Base-by-base conservation (phyloP, 2,797 vertebrate genomes). In the Eulemur coronatus region DNA sequence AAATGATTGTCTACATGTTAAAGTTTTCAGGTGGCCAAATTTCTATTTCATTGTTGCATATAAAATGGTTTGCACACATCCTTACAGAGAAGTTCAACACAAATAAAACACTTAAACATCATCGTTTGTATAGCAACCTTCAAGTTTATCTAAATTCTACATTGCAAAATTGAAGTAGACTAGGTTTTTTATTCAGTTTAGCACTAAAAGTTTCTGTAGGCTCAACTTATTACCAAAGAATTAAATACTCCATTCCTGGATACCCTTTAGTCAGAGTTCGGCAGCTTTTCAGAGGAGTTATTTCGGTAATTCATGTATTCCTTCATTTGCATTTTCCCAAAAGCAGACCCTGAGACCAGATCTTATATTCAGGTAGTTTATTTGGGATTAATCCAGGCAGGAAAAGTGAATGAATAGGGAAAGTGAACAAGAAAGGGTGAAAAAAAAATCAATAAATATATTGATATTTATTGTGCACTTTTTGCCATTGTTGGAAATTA, bases 71-170 rank as follows among this genome's bases (percentile, higher is more conserved):
- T 67, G 26, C 20, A 79, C 86, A 88, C 18, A 72, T 30, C 15
- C 7, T 84, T 55, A 87, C 22, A 73, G 12, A 90, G 15, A 89
- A 96, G 6, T 55, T 55, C 11, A 81, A 50, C 20, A 84, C 17
- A 80, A 70, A 86, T 38, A 48, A 70, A 91, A 43, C 4, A 75
- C 46, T 78, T 93, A 69, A 95, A 17, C 22, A 63, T n/a, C 26
- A 52, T 30, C 67, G 38, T 84, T 92, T 80, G 1, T 11, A 65
- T 84, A 78, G 82, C 30, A 86, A 33, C 22, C 1, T 73, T 84
- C 11, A 84, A 65, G 87, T 97, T 61, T 80, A 26, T 80, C 4
- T 79, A 84, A 86, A 97, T 90, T 90, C 48, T 76, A 50, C 52
- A 48, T 63, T 52, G 10, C 18, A 82, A 95, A 89, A 61, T 69